These are phyloP conservation scores for Carapus acus DNA, from an alignment of 2,797 vertebrate species.

Conservation along the genomic window DNA sequence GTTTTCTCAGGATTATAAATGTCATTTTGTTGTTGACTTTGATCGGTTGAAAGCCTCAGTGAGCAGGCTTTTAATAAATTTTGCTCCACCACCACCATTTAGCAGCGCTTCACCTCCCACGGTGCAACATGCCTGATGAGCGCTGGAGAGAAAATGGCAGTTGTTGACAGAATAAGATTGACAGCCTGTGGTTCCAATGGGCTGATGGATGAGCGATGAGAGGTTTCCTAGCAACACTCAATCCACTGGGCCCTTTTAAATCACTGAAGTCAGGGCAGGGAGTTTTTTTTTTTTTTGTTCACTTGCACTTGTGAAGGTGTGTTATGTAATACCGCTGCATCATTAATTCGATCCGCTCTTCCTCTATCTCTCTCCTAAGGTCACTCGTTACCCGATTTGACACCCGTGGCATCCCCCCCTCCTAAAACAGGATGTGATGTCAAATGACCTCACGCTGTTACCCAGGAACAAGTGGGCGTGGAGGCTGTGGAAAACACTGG, in stretches of 20 bases:
- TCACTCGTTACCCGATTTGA: background rate
- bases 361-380: background rate
- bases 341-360: background rate
- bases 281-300: no score
- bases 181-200: constrained; percentile 29
- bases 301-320: constrained; percentile 25
- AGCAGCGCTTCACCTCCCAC: constrained; percentile 9
- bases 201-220: constrained; percentile 23
- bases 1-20: no score
- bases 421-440: constrained; percentile 40
- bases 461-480: constrained; percentile 18
- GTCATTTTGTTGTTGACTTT: background rate
- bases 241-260: constrained; percentile 25
- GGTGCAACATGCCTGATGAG: constrained; percentile 9
- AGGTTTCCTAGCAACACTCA: constrained; percentile 51
- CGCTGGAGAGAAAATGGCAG: constrained; percentile 36
- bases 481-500: constrained; percentile 29
- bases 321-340: constrained; percentile 22
- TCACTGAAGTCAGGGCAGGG: constrained; percentile 17
- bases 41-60: background rate
- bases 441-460: constrained; percentile 28
- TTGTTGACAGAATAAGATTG: constrained; percentile 31
- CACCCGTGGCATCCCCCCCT: constrained; percentile 7
- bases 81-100: constrained; percentile 1
- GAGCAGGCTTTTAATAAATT: background rate